A percentile compares a stretch with the other conserved stretches of the same genome.
phyloP scores from a whole-genome alignment of 2,113 vertebrate species.

The Tragelaphus imberbis region DNA sequence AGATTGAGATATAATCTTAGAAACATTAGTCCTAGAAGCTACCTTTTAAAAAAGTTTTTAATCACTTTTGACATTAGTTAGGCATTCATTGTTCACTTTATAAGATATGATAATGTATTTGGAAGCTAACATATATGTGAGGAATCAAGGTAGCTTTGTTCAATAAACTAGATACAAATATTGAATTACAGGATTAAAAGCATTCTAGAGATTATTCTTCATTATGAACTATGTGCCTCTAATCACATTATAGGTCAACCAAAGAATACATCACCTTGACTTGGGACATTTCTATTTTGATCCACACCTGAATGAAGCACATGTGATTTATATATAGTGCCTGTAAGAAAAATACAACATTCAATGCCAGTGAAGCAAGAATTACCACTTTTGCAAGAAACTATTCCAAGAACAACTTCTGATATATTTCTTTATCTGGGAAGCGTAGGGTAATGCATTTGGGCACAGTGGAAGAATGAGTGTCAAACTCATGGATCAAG shows the following conservation, averaged over 20 bases:
- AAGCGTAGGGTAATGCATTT: no score
- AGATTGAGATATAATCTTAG: accelerated
- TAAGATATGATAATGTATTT: background rate
- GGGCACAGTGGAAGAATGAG: no score
- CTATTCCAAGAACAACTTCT: background rate
- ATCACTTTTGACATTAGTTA: background rate
- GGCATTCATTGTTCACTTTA: background rate
- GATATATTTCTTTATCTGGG: no score
- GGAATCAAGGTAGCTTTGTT: background rate
- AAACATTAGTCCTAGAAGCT: accelerated
- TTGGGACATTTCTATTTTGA: background rate
- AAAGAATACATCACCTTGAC: background rate
- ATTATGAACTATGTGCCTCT: background rate
- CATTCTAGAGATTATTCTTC: background rate
- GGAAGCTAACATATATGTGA: background rate
- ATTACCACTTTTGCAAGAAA: background rate
- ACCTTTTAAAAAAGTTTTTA: background rate
- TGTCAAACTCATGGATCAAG: no score
- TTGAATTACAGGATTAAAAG: background rate
- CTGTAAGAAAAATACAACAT: background rate
- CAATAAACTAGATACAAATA: background rate
- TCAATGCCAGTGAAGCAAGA: background rate
- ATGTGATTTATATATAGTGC: accelerated
- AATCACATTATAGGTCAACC: accelerated
- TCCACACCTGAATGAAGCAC: accelerated